Evolutionary conservation across 2,888 invertebrate genomes (phyloP), one percentile per base, ranked within the genome.

Genomic region (Philhelius pedissequus): DNA sequence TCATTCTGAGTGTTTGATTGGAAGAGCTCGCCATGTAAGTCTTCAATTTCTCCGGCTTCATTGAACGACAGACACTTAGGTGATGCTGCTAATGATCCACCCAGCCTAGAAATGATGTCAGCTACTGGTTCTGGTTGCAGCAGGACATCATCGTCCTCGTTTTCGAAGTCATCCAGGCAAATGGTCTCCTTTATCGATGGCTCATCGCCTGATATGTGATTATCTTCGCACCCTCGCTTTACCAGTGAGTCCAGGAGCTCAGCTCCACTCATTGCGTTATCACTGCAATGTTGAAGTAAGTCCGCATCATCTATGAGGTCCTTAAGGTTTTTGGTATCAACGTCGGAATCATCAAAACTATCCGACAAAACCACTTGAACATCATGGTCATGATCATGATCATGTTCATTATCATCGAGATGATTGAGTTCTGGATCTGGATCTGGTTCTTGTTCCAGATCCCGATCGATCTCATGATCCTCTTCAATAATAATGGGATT

Each of bases 41-140:
- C 90, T 86, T 92, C 90, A 66, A 91, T 92, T 87, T 91, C 91
- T 8, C 91, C 91, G 1, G 90, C 91, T 86, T 91, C 91, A 64
- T 91, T 91, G 74, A 91, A 91, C 5, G 90, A 91, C 69, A 91
- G 86, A 78, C 91, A 91, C 87, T 91, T 91, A 43, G 91, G 91
- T 5, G 92, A 90, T 38, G 90, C 90, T 20, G 89, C 89, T 35
- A 95, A 92, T 32, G 94, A 94, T 87, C 94, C 94, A 87, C 94
- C 93, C 40, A 95, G 91, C 48, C 94, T 92, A 73, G 93, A 93
- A 76, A 95, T 93, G 80, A 95, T 94, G 88, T 95, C 95, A 3
- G 92, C 91, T 7, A 93, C 93, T 1, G 93, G 93, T 77, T 93
- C 93, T 8, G 90, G 91, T 60, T 90, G 90, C 79, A 93, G 88